Base-by-base conservation (phyloP, 1,140 invertebrate genomes). In the Caenorhabditis latens region DNA sequence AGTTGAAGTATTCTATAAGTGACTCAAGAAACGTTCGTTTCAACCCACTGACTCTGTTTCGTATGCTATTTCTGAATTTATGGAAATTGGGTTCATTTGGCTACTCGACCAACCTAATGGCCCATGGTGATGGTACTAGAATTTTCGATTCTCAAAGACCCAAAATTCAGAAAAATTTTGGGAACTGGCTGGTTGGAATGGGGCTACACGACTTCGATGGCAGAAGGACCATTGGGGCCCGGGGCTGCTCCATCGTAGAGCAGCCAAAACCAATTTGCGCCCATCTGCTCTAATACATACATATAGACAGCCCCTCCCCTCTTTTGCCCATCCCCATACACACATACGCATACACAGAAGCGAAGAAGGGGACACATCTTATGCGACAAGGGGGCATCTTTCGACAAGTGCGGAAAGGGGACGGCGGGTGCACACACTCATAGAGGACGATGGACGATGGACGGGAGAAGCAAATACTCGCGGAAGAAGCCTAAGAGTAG, bases 221-320 rank as follows among this genome's bases (percentile, higher is more conserved):
- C 24, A 79, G 71, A 79, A 50, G 71, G 71, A 50, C 71, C 71
- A 79, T 79, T 79, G 71, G 71, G 46, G 71, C 71, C 46, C 71
- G 71, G 65, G 71, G 71, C 71, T 50, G 71, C 46, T 79, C 71
- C 71, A 79, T 79, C 71, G 71, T 79, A 79, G 71, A 79, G 46
- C 71, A 79, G 71, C 71, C 71, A 79, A 79, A 79, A 79, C 71
- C 71, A 79, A 79, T 79, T 79, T 79, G 71, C 71, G 71, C 71
- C 71, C 71, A 79, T 79, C 71, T 79, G 71, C 71, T 79, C 71
- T 79, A 79, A 79, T 79, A 79, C 71, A 79, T 79, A 79, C 71
- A 79, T 79, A 79, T 79, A 79, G 71, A 79, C 71, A 50, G 46
- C 71, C 43, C 46, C 71, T 46, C 65, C 65, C 43, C n/a, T 40